Conservation (phyloP, 2,888 invertebrate species). For the Oasisia sp. region DNA sequence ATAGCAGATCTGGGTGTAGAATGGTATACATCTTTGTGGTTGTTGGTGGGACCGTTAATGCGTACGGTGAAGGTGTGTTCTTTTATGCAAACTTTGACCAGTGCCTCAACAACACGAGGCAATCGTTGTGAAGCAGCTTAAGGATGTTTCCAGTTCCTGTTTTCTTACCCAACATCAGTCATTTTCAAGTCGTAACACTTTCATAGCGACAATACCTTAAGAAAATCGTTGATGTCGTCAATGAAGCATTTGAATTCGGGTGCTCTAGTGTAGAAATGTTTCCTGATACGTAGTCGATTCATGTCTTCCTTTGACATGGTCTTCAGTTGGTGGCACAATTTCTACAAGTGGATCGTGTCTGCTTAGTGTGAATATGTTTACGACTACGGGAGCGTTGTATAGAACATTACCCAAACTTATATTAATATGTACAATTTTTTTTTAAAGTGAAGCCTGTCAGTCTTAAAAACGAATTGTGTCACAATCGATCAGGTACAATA, state of each 20-base stretch:
- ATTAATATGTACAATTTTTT: background rate
- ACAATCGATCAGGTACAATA: no score
- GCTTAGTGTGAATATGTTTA: background rate
- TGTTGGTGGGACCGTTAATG: no score
- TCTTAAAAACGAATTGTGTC: no score
- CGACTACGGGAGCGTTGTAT: background rate
- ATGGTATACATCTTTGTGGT: no score
- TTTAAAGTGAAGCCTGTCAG: no score
- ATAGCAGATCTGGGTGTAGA: no score
- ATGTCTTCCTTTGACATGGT: background rate
- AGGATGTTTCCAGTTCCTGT: background rate
- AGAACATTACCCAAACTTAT: background rate
- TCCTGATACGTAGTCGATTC: background rate
- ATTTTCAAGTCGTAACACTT: background rate
- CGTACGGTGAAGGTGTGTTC: no score
- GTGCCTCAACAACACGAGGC: no score
- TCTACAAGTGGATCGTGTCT: background rate
- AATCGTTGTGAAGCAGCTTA: no score
- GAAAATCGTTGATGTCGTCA: conserved; percentile 39
- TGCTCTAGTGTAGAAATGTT: conserved; percentile 18
- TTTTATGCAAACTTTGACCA: no score
- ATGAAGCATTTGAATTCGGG: conserved; percentile 42
- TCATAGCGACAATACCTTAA: background rate
- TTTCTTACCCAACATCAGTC: background rate
- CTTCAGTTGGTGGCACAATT: background rate